Conservation (phyloP, 37 sponge, comb jelly and placozoan genomes). For the Corticium candelabrum region DNA sequence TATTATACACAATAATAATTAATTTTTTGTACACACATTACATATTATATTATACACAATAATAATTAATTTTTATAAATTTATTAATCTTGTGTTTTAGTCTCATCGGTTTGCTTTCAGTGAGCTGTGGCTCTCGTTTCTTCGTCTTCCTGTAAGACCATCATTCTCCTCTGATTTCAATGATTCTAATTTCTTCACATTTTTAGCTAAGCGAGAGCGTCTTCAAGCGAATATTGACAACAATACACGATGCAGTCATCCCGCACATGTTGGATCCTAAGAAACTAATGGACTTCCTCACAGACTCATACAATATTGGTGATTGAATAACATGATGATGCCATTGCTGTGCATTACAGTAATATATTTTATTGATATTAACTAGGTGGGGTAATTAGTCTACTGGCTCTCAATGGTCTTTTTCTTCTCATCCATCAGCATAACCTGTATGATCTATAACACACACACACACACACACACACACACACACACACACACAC, state of each 20-base stretch:
- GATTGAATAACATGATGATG: not conserved
- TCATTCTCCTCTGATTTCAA: not conserved
- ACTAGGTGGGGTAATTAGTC: constrained; percentile 71
- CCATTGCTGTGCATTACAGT: constrained; percentile 1
- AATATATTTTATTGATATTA: constrained; percentile 7
- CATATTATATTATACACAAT: no score
- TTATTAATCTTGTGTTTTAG: constrained; percentile 19
- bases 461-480: constrained; percentile 5
- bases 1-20: no score
- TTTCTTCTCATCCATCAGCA: constrained; percentile 83
- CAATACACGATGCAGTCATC: constrained; percentile 72
- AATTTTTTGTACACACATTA: no score
- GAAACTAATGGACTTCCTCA: constrained; percentile 85
- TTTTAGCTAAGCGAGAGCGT: constrained; percentile 3
- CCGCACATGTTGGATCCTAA: constrained; percentile 87
- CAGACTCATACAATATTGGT: constrained; percentile 62
- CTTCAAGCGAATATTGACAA: constrained; percentile 33
- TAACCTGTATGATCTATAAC: constrained; percentile 75
- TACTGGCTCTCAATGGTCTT: constrained; percentile 92
- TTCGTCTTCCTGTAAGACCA: constrained; percentile 58
- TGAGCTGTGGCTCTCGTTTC: constrained; percentile 68
- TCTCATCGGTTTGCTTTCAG: constrained; percentile 43
- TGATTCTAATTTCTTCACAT: not conserved
- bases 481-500: constrained; percentile 5
- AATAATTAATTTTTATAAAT: no score